These are phyloP conservation scores for Styela clava DNA, from an alignment of 23 tunicate species.

Conservation along the genomic window DNA sequence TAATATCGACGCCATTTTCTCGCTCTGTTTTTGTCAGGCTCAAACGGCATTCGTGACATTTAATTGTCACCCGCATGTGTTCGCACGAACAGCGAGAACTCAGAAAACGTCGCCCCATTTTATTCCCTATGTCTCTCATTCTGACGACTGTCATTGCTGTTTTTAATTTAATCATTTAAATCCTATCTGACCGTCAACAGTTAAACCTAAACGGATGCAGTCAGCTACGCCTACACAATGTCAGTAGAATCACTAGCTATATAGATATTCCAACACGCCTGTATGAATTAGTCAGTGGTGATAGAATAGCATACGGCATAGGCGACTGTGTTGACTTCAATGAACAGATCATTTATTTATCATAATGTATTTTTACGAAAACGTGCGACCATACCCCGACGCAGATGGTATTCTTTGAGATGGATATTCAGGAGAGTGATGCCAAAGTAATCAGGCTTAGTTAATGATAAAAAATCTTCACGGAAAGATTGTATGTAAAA, in stretches of 20 bases:
- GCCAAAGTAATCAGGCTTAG: too few relatives aligned
- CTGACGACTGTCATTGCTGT: neutral
- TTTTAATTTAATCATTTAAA: neutral
- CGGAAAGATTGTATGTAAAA: too few relatives aligned
- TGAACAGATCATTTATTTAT: too few relatives aligned
- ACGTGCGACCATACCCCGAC: too few relatives aligned
- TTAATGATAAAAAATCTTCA: too few relatives aligned
- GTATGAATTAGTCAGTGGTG: neutral
- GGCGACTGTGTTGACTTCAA: too few relatives aligned
- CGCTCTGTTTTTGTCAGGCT: neutral
- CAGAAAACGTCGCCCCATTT: slow-evolving; percentile 33
- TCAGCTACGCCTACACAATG: neutral
- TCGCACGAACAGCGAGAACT: slow-evolving; percentile 15
- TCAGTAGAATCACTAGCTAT: too few relatives aligned
- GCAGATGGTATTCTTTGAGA: too few relatives aligned
- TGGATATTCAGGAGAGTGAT: too few relatives aligned
- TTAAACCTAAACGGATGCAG: neutral
- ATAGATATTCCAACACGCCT: neutral
- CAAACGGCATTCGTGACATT: neutral
- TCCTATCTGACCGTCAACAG: neutral
- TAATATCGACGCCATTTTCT: neutral
- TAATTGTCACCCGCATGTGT: slow-evolving; percentile 30
- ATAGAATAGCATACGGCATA: too few relatives aligned
- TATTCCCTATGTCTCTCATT: neutral
- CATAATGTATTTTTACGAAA: too few relatives aligned